A percentile compares a stretch with the other conserved stretches of the same genome.
Conservation (phyloP, 2,888 invertebrate species). For the Scaptomyza caliginosa region DNA sequence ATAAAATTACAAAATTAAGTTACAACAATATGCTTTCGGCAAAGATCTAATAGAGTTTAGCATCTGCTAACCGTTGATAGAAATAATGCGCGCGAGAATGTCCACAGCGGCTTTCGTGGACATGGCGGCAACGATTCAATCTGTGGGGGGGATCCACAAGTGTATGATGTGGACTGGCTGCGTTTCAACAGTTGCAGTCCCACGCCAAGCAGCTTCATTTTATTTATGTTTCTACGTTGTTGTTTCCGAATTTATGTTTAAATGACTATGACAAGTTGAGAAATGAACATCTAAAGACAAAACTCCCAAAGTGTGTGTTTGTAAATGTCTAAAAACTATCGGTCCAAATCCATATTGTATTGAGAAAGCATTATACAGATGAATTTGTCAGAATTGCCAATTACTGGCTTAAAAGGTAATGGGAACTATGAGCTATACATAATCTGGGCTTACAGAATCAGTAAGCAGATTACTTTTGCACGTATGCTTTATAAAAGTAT, state of each 20-base stretch:
- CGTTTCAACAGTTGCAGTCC: conserved; percentile 33
- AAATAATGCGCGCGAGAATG: conserved; percentile 3
- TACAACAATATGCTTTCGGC: not conserved
- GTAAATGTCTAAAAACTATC: not conserved
- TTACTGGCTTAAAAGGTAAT: no score
- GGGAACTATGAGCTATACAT: conserved; percentile 4
- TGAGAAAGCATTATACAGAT: not conserved
- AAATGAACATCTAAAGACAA: not conserved
- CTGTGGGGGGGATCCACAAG: not conserved
- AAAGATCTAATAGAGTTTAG: not conserved
- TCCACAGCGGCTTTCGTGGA: conserved; percentile 44
- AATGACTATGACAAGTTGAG: not conserved
- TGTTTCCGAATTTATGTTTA: conserved; percentile 6
- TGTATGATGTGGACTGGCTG: not conserved
- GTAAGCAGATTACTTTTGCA: not conserved
- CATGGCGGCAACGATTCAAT: conserved; percentile 36
- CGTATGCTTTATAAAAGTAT: not conserved
- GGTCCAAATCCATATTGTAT: not conserved
- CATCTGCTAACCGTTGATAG: conserved; percentile 46
- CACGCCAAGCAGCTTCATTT: conserved; percentile 58
- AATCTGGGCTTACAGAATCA: not conserved
- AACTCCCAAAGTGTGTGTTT: not conserved
- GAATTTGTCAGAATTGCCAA: not conserved
- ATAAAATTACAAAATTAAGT: conserved; percentile 30
- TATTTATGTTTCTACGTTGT: conserved; percentile 11